Base-by-base conservation (phyloP, 2,113 vertebrate genomes). In the Condylura cristata region DNA sequence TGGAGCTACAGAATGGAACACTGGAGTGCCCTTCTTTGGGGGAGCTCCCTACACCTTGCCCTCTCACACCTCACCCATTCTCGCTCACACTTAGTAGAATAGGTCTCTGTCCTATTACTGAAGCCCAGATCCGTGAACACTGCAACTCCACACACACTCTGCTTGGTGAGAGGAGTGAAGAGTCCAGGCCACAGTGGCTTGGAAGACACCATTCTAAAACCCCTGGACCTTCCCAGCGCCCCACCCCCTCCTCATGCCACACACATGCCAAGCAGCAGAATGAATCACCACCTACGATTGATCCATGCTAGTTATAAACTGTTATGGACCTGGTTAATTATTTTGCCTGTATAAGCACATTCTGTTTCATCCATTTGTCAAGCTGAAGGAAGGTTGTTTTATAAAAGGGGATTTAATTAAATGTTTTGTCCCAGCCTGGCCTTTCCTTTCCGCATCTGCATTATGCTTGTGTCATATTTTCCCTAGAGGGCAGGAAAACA, bases 371-470 rank as follows among this genome's bases (percentile, higher is more conserved):
- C 58, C n/a, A 76, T 96, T 98, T 96, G 76, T 97, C 96, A 97
- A 92, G 71, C 91, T 89, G 26, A 97, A 96, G 56, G 80, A 95
- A 97, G 89, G 53, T 72, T 95, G 96, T 85, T 96, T 98, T 96
- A 94, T 82, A 96, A 97, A 96, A 96, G n/a, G 86, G 92, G 30
- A n/a, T 95, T 97, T 97, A 97, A 97, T 97, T 96, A 97, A 97
- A 95, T 84, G 34, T 84, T 98, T 97, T 97, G 61, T 97, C 90
- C 86, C 92, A 78, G 71, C 61, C 96, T 93, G 86, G 91, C 76
- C 95, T 97, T 88, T 94, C 6, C 78, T 16, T 96, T 88, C 93
- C 18, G 9, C 70, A 96, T 87, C 80, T 34, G 0, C 95, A 93
- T 97, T 97, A 91, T 80, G 65, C 80, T 82, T 72, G 79, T 97